A percentile compares a stretch with the other conserved stretches of the same genome.
These are phyloP conservation scores for Pterocles burchelli DNA, from an alignment of 2,113 vertebrate species.

Conservation along the genomic window DNA sequence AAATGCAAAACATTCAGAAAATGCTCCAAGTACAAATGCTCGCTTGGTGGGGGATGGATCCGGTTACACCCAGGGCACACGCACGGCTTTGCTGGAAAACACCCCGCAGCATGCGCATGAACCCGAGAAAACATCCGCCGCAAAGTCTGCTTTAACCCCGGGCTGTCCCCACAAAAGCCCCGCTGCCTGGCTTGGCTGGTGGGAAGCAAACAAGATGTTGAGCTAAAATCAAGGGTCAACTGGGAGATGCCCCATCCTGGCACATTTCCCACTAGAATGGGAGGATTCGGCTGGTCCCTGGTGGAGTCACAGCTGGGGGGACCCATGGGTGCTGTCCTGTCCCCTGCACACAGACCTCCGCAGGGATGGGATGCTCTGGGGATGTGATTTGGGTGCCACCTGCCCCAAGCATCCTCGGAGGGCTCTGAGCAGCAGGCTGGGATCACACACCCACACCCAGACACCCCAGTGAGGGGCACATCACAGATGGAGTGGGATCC, in stretches of 20 bases:
- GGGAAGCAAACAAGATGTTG: neutral
- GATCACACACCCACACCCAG: neutral
- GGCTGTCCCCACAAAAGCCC: neutral
- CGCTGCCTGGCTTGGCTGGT: accelerated
- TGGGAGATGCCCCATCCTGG: accelerated
- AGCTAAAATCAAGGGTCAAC: neutral
- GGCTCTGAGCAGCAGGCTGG: neutral
- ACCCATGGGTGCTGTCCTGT: neutral
- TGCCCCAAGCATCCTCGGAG: neutral
- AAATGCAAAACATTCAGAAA: constrained; percentile 21
- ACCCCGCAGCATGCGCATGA: neutral
- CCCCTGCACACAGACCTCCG: neutral
- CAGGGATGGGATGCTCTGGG: neutral
- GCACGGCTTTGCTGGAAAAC: neutral
- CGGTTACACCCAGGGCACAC: neutral
- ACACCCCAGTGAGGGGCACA: neutral
- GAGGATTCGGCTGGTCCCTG: neutral
- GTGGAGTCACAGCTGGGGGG: accelerated
- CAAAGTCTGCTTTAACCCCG: neutral
- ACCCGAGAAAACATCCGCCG: neutral
- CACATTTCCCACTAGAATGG: accelerated
- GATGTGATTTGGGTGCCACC: neutral
- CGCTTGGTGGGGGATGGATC: neutral
- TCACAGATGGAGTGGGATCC: no score
- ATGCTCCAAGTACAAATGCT: neutral